phyloP scores from a whole-genome alignment of 2,113 vertebrate species.

The Genyomyrus donnyi region DNA sequence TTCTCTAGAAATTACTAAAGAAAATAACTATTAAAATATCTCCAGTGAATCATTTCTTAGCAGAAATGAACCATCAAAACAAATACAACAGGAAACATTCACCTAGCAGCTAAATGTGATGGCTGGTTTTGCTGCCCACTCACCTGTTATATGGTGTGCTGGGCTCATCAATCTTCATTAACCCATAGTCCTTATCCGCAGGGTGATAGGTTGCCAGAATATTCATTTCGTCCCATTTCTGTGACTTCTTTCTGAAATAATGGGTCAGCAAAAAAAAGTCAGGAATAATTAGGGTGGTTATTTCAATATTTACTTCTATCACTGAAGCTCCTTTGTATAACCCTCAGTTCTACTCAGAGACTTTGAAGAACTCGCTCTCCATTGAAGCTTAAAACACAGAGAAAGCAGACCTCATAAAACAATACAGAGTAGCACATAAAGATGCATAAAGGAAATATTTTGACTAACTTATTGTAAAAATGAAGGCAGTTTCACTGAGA shows the following conservation, averaged over 20 bases:
- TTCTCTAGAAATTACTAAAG: not conserved
- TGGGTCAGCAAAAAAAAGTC: not conserved
- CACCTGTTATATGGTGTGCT: conserved; percentile 93
- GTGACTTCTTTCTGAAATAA: conserved; percentile 84
- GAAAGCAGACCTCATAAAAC: not conserved
- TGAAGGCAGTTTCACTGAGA: not conserved
- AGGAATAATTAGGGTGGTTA: not conserved
- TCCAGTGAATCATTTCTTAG: not conserved
- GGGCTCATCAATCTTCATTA: conserved; percentile 98
- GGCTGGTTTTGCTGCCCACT: not conserved
- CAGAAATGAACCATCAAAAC: not conserved
- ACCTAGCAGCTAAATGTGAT: not conserved
- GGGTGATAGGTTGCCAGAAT: conserved; percentile 96
- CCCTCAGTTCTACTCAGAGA: not conserved
- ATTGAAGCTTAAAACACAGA: not conserved
- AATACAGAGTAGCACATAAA: not conserved
- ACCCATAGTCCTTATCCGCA: conserved; percentile 90
- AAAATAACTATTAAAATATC: not conserved
- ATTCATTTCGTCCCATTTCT: conserved; percentile 99
- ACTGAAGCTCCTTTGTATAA: conserved; percentile 17
- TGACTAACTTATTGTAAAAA: not conserved
- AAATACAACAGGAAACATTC: not conserved
- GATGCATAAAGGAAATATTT: not conserved
- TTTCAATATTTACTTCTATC: conserved; percentile 12
- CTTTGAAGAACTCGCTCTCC: not conserved